phyloP scores from a whole-genome alignment of 2,797 vertebrate species.

The Perodicticus potto region DNA sequence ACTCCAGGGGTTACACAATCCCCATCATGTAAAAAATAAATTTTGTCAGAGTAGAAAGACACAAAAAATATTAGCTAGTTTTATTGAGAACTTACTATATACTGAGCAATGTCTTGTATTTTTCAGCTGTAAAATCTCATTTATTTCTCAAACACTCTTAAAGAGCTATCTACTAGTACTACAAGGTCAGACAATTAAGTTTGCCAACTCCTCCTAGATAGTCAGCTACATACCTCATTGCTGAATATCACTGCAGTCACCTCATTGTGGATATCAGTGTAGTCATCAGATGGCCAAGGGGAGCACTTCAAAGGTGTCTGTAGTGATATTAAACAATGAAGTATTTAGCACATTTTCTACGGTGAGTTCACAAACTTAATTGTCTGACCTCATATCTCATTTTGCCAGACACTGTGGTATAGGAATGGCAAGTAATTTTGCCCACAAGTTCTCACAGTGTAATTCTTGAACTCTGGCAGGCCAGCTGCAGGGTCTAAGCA shows the following conservation, averaged over 20 bases:
- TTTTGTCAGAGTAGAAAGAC: conserved; percentile 20
- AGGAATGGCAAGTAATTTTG: background rate
- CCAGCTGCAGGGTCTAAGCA: background rate
- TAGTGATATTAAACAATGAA: too few relatives aligned
- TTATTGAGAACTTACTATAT: conserved; percentile 21
- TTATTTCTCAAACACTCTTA: background rate
- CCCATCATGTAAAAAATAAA: conserved; percentile 46
- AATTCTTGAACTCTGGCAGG: background rate
- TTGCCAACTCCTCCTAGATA: too few relatives aligned
- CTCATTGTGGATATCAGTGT: too few relatives aligned
- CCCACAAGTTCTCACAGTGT: background rate
- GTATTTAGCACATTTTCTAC: too few relatives aligned
- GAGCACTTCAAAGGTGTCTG: too few relatives aligned
- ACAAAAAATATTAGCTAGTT: background rate
- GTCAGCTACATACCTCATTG: too few relatives aligned
- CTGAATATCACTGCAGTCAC: too few relatives aligned
- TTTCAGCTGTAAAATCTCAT: background rate
- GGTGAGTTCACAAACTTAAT: too few relatives aligned
- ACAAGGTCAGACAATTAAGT: too few relatives aligned
- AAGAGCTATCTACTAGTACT: background rate
- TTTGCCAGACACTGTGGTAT: conserved; percentile 27
- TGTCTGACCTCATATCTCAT: background rate
- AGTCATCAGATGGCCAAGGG: too few relatives aligned
- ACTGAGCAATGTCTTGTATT: background rate
- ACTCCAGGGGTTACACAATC: background rate